Evolutionary conservation across 1,140 invertebrate species (phyloP), one percentile per base, ranked within the genome.

Genomic region (Drosophila littoralis): DNA sequence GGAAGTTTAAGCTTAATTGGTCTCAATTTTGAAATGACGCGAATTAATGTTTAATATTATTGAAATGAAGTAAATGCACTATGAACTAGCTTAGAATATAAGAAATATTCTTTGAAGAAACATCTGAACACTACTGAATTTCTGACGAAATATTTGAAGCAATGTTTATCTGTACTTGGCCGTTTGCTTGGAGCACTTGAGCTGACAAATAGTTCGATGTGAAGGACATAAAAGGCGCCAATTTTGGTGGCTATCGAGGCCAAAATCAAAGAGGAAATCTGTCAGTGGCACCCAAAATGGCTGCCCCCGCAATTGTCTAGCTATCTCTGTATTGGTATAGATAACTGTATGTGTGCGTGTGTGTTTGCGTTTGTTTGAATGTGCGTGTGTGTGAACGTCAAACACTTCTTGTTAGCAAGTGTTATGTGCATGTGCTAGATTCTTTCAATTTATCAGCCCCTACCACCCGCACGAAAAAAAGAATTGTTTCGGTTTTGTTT

Each of bases 341-440:
- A 33, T 9, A 6, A 13, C 17, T 50, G 15, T 54, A 9, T 8
- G 48, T 51, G 50, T 66, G 61, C 55, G 40, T 45, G 32, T 55
- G 45, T 17, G 46, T 36, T 45, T 32, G 50, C 59, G 17, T n/a
- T n/a, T 7, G 38, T 48, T 13, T 57, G 15, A 28, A 17, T 42
- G 60, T 58, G 45, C 66, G 28, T 52, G 55, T 68, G 57, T 79
- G 68, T 79, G 67, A 79, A 66, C 36, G 68, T 67, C 69, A 75
- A 82, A 78, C 58, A 81, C 75, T 81, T 82, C 70, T 74, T 80
- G 78, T 77, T 78, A 78, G 70, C 74, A 80, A 81, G 69, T 80
- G 74, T 69, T 77, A 61, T 70, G 64, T 68, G 68, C 43, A 57
- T 73, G 77, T 70, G 55, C 40, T 63, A 36, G 51, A 17, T 70